phyloP scores from a whole-genome alignment of 2,113 vertebrate species.

The Oryzias melastigma region DNA sequence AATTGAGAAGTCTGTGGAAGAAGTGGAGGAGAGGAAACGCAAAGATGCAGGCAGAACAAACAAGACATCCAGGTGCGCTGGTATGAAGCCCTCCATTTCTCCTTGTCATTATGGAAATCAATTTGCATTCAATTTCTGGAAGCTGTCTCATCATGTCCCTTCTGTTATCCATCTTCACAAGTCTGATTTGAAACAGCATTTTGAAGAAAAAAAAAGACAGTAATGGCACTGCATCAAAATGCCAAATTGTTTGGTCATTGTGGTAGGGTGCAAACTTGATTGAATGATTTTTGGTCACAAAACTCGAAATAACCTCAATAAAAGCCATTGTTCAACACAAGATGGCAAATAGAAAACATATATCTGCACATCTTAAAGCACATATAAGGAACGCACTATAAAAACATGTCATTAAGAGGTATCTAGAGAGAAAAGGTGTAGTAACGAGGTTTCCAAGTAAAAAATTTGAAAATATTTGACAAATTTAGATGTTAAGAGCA shows the following conservation, averaged over 20 bases:
- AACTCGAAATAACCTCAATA: too few relatives aligned
- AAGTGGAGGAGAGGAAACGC: background rate
- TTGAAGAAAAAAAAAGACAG: conserved; percentile 8
- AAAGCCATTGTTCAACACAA: too few relatives aligned
- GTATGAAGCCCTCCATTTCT: conserved; percentile 33
- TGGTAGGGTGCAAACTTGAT: conserved; percentile 34
- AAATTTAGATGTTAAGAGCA: too few relatives aligned
- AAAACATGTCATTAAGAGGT: too few relatives aligned
- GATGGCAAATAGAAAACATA: too few relatives aligned
- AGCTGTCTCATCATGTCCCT: conserved; percentile 33
- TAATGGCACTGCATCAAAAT: conserved; percentile 37
- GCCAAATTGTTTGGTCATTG: conserved; percentile 13
- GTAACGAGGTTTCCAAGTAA: too few relatives aligned
- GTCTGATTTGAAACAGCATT: conserved; percentile 41
- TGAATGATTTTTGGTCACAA: conserved; percentile 38
- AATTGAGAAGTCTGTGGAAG: conserved; percentile 38
- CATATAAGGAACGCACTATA: too few relatives aligned
- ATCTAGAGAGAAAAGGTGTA: too few relatives aligned
- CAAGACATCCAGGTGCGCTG: conserved; percentile 15
- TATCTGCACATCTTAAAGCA: too few relatives aligned
- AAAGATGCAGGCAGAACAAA: conserved; percentile 1
- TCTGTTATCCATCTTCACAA: conserved; percentile 24
- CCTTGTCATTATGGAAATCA: conserved; percentile 48
- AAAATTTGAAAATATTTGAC: too few relatives aligned
- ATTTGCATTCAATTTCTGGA: conserved; percentile 48